Evolutionary conservation across 2,113 vertebrate genomes (phyloP).

Genomic region (Leptobrachium leishanense): DNA sequence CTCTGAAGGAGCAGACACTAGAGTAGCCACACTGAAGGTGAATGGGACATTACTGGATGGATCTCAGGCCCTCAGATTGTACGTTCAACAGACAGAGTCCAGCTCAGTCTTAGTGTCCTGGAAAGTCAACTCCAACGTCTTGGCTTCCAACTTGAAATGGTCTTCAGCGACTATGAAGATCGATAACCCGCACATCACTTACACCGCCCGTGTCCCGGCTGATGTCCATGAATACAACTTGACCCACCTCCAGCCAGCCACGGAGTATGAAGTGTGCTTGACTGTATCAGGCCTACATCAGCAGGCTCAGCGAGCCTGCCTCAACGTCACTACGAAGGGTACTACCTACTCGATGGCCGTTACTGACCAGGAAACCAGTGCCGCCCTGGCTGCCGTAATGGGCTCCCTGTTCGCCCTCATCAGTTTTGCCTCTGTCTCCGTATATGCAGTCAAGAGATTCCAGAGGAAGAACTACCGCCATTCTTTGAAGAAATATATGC

Average conservation of each 20-base stretch:
- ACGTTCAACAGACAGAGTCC: slow-evolving; percentile 87
- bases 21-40: slow-evolving; percentile 84
- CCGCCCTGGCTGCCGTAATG: slow-evolving; percentile 87
- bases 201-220: slow-evolving; percentile 91
- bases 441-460: slow-evolving; percentile 86
- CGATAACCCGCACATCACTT: slow-evolving; percentile 95
- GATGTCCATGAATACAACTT: slow-evolving; percentile 97
- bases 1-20: slow-evolving; percentile 88
- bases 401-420: slow-evolving; percentile 89
- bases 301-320: slow-evolving; percentile 89
- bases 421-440: slow-evolving; percentile 80
- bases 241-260: slow-evolving; percentile 90
- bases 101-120: slow-evolving; percentile 94
- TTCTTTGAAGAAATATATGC: slow-evolving; percentile 97
- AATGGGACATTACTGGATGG: slow-evolving; percentile 91
- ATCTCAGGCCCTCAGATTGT: slow-evolving; percentile 89
- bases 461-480: slow-evolving; percentile 98
- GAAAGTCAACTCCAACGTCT: slow-evolving; percentile 90
- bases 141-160: slow-evolving; percentile 95
- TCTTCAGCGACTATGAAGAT: slow-evolving; percentile 97
- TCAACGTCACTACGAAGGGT: slow-evolving; percentile 93
- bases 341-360: slow-evolving; percentile 81
- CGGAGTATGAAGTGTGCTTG: slow-evolving; percentile 94
- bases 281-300: slow-evolving; percentile 89
- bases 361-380: slow-evolving; percentile 86